A percentile compares a stretch with the other conserved stretches of the same genome.
These are phyloP conservation scores for Chesias legatella DNA, from an alignment of 2,888 invertebrate species.

Conservation along the genomic window DNA sequence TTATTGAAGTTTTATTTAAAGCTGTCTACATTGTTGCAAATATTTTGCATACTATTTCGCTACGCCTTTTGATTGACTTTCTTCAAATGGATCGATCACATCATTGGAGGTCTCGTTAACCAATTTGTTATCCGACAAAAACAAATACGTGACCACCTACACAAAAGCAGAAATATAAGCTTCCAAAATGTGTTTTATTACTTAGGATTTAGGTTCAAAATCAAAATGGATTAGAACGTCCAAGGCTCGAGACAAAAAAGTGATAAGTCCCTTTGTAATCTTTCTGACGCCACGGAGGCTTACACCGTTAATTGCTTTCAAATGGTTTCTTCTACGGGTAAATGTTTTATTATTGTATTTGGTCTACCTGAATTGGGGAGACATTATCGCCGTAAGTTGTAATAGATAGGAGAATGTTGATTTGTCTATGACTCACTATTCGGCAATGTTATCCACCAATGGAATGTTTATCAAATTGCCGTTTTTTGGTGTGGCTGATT, in stretches of 20 bases:
- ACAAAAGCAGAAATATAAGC: slow-evolving; percentile 24
- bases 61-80: slow-evolving; percentile 2
- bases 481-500: slow-evolving; percentile 41
- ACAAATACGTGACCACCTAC: slow-evolving; percentile 73
- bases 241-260: slow-evolving; percentile 50
- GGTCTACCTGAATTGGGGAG: slow-evolving; percentile 74
- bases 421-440: slow-evolving; percentile 42
- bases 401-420: slow-evolving; percentile 44
- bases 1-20: slow-evolving; percentile 55
- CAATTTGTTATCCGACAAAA: slow-evolving; percentile 71
- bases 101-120: slow-evolving; percentile 59
- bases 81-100: slow-evolving; percentile 40
- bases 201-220: slow-evolving; percentile 32
- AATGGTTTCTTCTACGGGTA: slow-evolving; percentile 61
- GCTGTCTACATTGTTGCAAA: slow-evolving; percentile 24
- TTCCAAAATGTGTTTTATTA: slow-evolving; percentile 35
- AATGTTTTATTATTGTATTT: slow-evolving; percentile 70
- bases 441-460: slow-evolving; percentile 52
- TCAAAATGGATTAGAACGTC: slow-evolving; percentile 8
- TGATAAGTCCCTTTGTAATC: slow-evolving; percentile 77
- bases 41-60: slow-evolving; percentile 21
- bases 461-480: slow-evolving; percentile 51
- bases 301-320: slow-evolving; percentile 73
- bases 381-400: slow-evolving; percentile 50
- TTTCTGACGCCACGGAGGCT: slow-evolving; percentile 74